Evolutionary conservation across 2,888 invertebrate species (phyloP), one percentile per base, ranked within the genome.

Genomic region (Drosophila nigritarsus): DNA sequence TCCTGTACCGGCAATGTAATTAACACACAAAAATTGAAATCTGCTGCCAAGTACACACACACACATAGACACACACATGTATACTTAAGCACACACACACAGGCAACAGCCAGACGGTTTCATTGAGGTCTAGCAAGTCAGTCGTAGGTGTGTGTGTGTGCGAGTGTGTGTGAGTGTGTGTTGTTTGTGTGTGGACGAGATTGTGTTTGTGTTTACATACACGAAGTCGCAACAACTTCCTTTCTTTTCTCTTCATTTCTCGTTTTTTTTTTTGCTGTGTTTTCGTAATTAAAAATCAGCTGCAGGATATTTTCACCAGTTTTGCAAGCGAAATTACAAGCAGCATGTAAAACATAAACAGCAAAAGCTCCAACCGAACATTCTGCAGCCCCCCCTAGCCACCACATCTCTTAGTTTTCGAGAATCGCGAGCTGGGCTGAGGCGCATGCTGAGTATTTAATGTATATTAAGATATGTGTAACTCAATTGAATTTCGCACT

Each of bases 21-120:
- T 85, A 85, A 85, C 85, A 88, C 85, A 85, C 87, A 85, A 85
- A 85, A 85, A 88, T 88, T 85, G 87, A 88, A 85, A 85, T 85
- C 89, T 85, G 86, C 74, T 86, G 83, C 74, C 83, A 78, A 69
- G 72, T 65, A 82, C 70, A 66, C 50, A 50, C 40, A 82, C 70
- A 66, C 50, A 50, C 40, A 45, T 7, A 50, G 40, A 59, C 49
- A 58, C 27, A 48, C 63, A 59, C 40, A 32, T 54, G 13, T 32
- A 20, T 53, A 29, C 62, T 58, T 67, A 59, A 61, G 62, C 63
- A 51, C 73, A 73, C 66, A 73, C 56, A 70, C 60, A 45, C 54
- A 27, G 51, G 45, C 45, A 51, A 15, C 32, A 48, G 54, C 51
- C 73, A 79, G 78, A 87, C 88, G 71, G 65, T 83, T 87, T 84